phyloP scores from a whole-genome alignment of 2,113 vertebrate genomes.

The Scomber colias region DNA sequence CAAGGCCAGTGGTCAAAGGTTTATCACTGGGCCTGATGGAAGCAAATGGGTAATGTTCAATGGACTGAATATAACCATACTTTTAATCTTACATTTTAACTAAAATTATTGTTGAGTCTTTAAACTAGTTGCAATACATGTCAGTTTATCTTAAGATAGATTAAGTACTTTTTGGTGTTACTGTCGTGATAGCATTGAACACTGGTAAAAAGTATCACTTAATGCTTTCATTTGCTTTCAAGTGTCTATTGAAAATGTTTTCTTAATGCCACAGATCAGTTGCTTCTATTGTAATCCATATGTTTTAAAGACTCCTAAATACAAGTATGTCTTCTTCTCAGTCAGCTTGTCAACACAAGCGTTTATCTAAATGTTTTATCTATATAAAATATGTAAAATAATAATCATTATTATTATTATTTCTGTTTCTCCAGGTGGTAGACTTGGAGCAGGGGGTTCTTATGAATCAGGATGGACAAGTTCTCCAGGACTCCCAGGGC shows the following conservation, averaged over 20 bases:
- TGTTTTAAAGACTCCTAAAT: no score
- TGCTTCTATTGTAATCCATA: neutral
- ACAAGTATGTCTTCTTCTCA: neutral
- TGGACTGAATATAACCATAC: neutral
- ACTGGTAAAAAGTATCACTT: neutral
- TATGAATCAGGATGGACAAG: constrained; percentile 92
- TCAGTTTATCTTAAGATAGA: neutral
- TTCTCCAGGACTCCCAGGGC: constrained; percentile 95
- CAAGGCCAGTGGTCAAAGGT: constrained; percentile 88
- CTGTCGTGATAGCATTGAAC: neutral
- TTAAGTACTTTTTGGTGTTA: neutral
- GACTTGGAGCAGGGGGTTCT: constrained; percentile 93
- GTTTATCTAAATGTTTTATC: neutral
- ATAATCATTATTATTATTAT: no score
- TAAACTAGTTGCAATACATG: neutral
- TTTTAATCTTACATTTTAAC: neutral
- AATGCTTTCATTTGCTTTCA: neutral
- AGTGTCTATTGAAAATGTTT: neutral
- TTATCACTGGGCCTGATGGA: constrained; percentile 96
- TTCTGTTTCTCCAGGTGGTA: constrained; percentile 85
- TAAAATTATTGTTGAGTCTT: no score
- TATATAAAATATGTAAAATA: no score
- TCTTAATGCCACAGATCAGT: neutral
- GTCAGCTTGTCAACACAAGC: neutral
- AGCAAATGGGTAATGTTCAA: constrained; percentile 92